Evolutionary conservation across 1,140 invertebrate species (phyloP).

Genomic region (Calephelis virginiensis): DNA sequence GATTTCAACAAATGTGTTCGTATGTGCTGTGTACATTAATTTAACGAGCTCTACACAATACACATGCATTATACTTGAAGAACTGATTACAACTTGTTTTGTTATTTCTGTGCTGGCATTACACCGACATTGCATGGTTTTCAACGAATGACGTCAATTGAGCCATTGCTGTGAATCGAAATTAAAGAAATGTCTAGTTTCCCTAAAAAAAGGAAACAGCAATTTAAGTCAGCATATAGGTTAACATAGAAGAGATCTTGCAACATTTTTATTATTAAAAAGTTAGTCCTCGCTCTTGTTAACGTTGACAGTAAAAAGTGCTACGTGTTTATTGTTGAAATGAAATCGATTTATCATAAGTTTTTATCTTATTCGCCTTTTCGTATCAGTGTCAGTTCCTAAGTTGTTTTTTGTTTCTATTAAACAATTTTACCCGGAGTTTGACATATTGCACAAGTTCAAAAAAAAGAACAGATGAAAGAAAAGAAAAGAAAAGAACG

Average conservation of each 20-base stretch:
- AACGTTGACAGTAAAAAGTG: slow-evolving; percentile 14
- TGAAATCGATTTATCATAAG: background rate
- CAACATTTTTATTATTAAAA: background rate
- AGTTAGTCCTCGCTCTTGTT: slow-evolving; percentile 30
- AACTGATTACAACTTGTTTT: slow-evolving; percentile 35
- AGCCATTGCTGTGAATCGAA: too few species aligned
- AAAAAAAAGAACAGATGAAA: too few species aligned
- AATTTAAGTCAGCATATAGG: background rate
- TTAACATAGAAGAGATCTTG: background rate
- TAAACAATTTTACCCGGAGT: too few species aligned
- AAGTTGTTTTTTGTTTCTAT: too few species aligned
- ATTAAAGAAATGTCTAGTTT: too few species aligned
- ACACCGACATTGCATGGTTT: slow-evolving; percentile 28
- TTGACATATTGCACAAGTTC: too few species aligned
- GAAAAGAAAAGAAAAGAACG: too few species aligned
- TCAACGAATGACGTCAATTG: slow-evolving; percentile 24
- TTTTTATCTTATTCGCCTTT: too few species aligned
- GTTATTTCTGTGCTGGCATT: slow-evolving; percentile 23
- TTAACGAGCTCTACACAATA: slow-evolving; percentile 23
- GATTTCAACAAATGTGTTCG: background rate
- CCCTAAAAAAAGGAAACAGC: too few species aligned
- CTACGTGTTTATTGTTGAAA: slow-evolving; percentile 27
- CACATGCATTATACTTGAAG: slow-evolving; percentile 29
- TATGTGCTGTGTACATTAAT: slow-evolving; percentile 29
- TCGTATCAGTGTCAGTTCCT: too few species aligned